These are phyloP conservation scores for Simalia tracyae DNA, from an alignment of 2,797 vertebrate genomes.

Conservation along the genomic window DNA sequence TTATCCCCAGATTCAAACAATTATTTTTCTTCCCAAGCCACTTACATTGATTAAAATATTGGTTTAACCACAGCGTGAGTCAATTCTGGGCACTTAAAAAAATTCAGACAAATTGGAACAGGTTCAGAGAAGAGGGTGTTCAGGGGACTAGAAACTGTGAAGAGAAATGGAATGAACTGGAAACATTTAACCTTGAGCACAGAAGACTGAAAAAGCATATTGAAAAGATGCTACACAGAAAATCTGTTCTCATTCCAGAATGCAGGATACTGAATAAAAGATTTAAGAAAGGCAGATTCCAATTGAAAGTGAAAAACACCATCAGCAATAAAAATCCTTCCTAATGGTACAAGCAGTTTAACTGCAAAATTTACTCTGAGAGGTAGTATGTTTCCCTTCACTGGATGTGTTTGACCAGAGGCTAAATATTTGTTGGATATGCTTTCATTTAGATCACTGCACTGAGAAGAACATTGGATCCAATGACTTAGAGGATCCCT, in stretches of 20 bases:
- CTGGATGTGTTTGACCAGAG: background rate
- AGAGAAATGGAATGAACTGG: background rate
- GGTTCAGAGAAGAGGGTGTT: background rate
- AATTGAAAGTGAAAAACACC: background rate
- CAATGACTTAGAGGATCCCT: background rate
- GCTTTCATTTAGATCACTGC: background rate
- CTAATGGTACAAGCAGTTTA: background rate
- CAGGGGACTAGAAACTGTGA: background rate
- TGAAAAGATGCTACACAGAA: background rate
- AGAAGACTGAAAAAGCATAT: background rate
- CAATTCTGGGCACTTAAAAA: background rate
- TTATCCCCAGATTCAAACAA: background rate
- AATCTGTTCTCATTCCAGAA: background rate
- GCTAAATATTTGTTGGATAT: background rate
- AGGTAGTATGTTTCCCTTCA: background rate
- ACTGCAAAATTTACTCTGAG: background rate
- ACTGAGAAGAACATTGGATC: background rate
- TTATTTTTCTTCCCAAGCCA: background rate
- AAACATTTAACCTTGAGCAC: background rate
- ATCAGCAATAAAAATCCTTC: background rate
- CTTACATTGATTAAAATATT: conserved; percentile 1
- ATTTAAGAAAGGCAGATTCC: background rate
- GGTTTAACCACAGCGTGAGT: background rate
- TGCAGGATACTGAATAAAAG: background rate
- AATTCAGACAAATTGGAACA: background rate